phyloP scores from a whole-genome alignment of 2,888 invertebrate genomes.

The Spilosoma lubricipeda region DNA sequence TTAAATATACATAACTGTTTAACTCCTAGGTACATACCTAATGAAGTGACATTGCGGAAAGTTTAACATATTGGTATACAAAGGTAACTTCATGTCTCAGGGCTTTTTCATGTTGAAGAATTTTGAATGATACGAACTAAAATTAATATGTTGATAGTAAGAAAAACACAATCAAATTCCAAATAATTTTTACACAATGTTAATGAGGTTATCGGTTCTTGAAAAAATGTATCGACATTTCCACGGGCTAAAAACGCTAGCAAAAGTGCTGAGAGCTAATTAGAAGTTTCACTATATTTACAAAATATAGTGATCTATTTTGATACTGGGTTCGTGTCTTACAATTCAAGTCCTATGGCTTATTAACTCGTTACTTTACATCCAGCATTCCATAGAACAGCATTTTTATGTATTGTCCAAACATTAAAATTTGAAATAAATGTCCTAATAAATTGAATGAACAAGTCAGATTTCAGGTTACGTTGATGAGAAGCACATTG shows the following conservation, averaged over 20 bases:
- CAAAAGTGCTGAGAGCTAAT: background rate
- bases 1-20: background rate
- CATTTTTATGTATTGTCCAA: constrained; percentile 52
- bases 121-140: no score
- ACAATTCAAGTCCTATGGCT: constrained; percentile 18
- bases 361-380: constrained; percentile 29
- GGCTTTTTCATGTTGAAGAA: no score
- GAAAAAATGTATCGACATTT: no score
- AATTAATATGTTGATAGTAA: no score
- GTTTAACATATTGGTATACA: no score
- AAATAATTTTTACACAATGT: no score
- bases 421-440: constrained; percentile 77
- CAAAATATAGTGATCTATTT: constrained; percentile 16
- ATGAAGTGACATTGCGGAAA: no score
- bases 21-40: background rate
- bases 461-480: constrained; percentile 72
- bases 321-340: constrained; percentile 5
- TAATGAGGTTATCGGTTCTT: no score
- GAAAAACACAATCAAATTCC: no score
- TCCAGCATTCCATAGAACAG: constrained; percentile 25
- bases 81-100: no score
- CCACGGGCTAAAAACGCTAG: no score
- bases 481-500: constrained; percentile 78
- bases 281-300: constrained; percentile 18
- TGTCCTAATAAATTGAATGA: constrained; percentile 76